Evolutionary conservation across 1,140 invertebrate genomes (phyloP), one percentile per base, ranked within the genome.

Genomic region (Idris sp.): DNA sequence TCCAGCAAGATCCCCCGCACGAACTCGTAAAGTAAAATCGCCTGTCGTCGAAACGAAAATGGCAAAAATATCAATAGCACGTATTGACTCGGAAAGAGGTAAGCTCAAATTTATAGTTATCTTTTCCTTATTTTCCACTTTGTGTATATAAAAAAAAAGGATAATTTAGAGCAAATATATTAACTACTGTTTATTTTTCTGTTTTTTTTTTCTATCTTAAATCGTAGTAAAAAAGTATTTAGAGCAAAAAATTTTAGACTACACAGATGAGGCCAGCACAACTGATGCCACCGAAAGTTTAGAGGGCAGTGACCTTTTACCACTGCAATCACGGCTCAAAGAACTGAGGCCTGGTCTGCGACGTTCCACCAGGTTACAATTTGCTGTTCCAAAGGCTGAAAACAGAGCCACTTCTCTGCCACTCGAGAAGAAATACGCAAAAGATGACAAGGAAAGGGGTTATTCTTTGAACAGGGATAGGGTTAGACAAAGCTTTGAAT

Each of bases 321-420:
- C 84, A 36, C 10, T 83, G 8, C 78, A 84, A 16, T 58, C 54
- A 1, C 79, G 83, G 4, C 30, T 84, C 0, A 81, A 72, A 35
- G 84, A 85, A 25, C 0, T 65, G 2, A 59, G 67, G 16, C 49
- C 64, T 3, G 15, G 72, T 1, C n/a, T n/a, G n/a, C 73, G 83
- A 35, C 80, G 84, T 40, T 83, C 86, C 0, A 81, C 78, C 1
- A 74, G 83, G 13, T 77, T 85, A 4, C 62, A 74, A 38, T 40
- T 76, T 2, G 64, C 51, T 43, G 16, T 41, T n/a, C 51, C 76
- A 30, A 86, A 85, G 65, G 59, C 44, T 49, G 82, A 83, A n/a
- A 81, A 84, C 44, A 79, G 86, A 74, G 83, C 86, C 3, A 81
- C 76, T 4, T 87, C 86, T 10, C 49, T 87, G 19, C 86, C 86